Evolutionary conservation across 2,113 vertebrate genomes (phyloP), one percentile per base, ranked within the genome.

Genomic region (Tachycineta bicolor): DNA sequence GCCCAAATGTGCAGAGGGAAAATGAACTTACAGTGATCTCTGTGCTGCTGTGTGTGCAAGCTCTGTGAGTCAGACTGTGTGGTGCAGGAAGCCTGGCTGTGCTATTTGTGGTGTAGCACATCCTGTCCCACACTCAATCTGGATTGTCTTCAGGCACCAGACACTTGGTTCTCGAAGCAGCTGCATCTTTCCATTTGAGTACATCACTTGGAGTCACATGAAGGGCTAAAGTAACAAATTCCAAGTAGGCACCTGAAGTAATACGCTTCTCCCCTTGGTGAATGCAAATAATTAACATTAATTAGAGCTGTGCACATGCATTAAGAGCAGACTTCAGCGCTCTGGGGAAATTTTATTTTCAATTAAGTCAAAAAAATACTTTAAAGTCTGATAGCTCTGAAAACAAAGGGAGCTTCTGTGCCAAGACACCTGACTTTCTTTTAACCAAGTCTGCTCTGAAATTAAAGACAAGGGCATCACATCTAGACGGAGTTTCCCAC

Each of bases 261-360:
- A 93, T 92, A 80, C 1, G 1, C 37, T 75, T 96, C 69, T 90
- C 25, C 90, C 85, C 41, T 56, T 55, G 28, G 76, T 93, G 90
- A 87, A 87, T 58, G 52, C 65, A 90, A 95, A 92, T 94, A 96
- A 97, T 97, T 96, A 97, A 68, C 93, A 81, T 84, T 93, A 95
- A 95, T 96, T 95, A 93, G 93, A 94, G 83, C 80, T 89, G 89
- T 2, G 21, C 83, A 46, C 53, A 39, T 78, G 73, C 92, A 95
- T 89, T 93, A 94, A 90, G 86, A 96, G 25, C 52, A 92, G 92
- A 92, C 83, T 87, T 49, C 50, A 68, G 69, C 52, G 90, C 94
- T 71, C 88, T n/a, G 11, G 93, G 94, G 93, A 94, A 96, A 93
- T 96, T 92, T 94, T 96, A 94, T 96, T 95, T 96, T 95, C 92